These are phyloP conservation scores for Cantharis lateralis DNA, from an alignment of 2,888 invertebrate species.

Conservation along the genomic window DNA sequence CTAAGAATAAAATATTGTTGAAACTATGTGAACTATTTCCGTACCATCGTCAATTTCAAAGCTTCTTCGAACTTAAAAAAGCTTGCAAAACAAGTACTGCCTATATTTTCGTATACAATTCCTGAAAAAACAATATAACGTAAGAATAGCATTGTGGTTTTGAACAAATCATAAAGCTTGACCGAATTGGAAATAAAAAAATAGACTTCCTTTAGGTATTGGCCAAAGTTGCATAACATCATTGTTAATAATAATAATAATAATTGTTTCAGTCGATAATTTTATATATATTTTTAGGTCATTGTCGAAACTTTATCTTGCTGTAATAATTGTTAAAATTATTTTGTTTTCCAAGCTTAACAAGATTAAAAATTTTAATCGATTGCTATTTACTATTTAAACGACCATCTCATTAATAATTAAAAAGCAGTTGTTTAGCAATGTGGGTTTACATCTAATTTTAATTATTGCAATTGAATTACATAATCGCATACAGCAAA, in stretches of 20 bases:
- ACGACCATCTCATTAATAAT: too few relatives aligned
- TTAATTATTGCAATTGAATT: neutral
- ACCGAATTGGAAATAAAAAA: neutral
- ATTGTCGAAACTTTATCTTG: neutral
- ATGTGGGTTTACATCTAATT: neutral
- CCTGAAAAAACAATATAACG: neutral
- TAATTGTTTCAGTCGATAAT: too few relatives aligned
- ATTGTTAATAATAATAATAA: too few relatives aligned
- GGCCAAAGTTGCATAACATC: neutral
- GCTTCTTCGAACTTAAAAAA: slow-evolving; percentile 3
- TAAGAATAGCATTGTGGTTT: neutral
- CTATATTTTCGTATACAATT: neutral
- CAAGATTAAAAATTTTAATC: neutral
- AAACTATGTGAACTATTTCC: neutral
- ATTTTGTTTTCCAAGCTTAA: neutral
- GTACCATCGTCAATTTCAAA: neutral
- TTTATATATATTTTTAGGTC: too few relatives aligned
- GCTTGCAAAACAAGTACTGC: neutral
- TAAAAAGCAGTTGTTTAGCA: neutral
- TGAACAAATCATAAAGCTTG: neutral
- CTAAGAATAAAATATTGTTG: neutral
- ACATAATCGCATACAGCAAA: neutral
- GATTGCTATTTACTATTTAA: neutral
- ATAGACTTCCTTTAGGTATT: neutral
- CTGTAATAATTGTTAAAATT: neutral